Conservation (phyloP, 2,888 invertebrate species). For the Carabus problematicus region DNA sequence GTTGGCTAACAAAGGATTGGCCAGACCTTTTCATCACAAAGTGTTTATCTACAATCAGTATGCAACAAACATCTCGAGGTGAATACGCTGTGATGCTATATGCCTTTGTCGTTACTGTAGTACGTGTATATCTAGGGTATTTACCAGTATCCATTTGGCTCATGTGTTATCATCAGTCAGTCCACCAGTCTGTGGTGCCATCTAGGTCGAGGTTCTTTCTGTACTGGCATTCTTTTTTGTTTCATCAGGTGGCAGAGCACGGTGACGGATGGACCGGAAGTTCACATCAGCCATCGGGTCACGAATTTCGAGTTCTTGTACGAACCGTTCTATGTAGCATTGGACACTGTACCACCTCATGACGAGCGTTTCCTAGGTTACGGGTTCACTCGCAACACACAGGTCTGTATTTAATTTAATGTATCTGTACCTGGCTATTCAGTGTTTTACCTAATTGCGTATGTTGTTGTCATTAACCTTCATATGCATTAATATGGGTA, state of each 20-base stretch:
- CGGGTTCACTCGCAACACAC: constrained; percentile 90
- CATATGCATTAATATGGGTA: no score
- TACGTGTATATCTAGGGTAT: no score
- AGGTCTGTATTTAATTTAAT: constrained; percentile 64
- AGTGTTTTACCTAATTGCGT: neutral
- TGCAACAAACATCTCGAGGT: constrained; percentile 90
- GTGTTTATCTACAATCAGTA: constrained; percentile 92
- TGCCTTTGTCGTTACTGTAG: no score
- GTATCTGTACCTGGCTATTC: neutral
- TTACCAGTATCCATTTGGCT: no score
- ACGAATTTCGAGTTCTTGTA: constrained; percentile 86
- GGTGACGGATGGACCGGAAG: constrained; percentile 64
- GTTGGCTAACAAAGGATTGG: constrained; percentile 78
- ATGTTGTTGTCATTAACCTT: neutral
- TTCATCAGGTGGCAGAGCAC: constrained; percentile 66
- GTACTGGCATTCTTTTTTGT: no score
- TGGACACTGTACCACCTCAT: constrained; percentile 81
- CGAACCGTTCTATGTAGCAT: constrained; percentile 90
- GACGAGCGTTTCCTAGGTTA: constrained; percentile 91
- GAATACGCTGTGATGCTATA: constrained; percentile 50
- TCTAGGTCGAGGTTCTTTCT: no score
- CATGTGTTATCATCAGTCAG: no score
- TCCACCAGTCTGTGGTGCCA: no score
- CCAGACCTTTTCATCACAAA: constrained; percentile 89
- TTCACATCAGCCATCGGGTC: constrained; percentile 84